These are phyloP conservation scores for Drosophila sechellia DNA, from an alignment of 1,140 invertebrate species.

Conservation along the genomic window DNA sequence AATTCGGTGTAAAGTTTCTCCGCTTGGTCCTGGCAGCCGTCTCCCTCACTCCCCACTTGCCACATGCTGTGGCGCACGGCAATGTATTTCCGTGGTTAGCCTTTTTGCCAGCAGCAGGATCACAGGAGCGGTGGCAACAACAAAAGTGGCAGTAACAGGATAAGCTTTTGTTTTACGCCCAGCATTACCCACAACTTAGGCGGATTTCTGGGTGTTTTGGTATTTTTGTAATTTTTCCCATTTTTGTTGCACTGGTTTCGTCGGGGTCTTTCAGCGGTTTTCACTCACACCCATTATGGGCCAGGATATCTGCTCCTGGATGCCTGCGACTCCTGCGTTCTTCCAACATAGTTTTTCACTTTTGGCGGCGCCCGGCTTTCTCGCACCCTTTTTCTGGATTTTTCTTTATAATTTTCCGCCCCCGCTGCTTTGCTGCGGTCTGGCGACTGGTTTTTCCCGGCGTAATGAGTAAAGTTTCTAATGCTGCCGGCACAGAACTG, in stretches of 20 bases:
- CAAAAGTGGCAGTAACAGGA: slow-evolving; percentile 66
- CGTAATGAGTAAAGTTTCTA: slow-evolving; percentile 83
- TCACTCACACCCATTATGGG: slow-evolving; percentile 46
- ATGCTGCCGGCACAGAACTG: slow-evolving; percentile 72
- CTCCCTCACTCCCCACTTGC: slow-evolving; percentile 21
- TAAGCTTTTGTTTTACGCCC: slow-evolving; percentile 83
- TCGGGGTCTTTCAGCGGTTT: slow-evolving; percentile 69
- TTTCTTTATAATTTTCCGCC: slow-evolving; percentile 31
- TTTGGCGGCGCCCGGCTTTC: slow-evolving; percentile 63
- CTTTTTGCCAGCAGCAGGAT: slow-evolving; percentile 33
- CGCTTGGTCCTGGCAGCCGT: slow-evolving; percentile 37
- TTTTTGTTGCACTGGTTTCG: slow-evolving; percentile 21
- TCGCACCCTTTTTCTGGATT: slow-evolving; percentile 19
- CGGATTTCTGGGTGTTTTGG: slow-evolving; percentile 57
- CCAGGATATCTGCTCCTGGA: background rate
- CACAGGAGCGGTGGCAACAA: slow-evolving; percentile 8
- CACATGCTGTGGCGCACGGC: slow-evolving; percentile 75
- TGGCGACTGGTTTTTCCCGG: slow-evolving; percentile 66
- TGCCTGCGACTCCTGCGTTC: slow-evolving; percentile 29
- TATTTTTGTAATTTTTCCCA: slow-evolving; percentile 12
- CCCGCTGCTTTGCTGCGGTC: slow-evolving; percentile 63
- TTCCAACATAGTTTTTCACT: slow-evolving; percentile 80
- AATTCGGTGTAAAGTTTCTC: slow-evolving; percentile 46
- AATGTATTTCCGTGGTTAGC: slow-evolving; percentile 76
- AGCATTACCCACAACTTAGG: slow-evolving; percentile 80